phyloP scores from a whole-genome alignment of 1,140 invertebrate species.

The Sinonovacula constricta region DNA sequence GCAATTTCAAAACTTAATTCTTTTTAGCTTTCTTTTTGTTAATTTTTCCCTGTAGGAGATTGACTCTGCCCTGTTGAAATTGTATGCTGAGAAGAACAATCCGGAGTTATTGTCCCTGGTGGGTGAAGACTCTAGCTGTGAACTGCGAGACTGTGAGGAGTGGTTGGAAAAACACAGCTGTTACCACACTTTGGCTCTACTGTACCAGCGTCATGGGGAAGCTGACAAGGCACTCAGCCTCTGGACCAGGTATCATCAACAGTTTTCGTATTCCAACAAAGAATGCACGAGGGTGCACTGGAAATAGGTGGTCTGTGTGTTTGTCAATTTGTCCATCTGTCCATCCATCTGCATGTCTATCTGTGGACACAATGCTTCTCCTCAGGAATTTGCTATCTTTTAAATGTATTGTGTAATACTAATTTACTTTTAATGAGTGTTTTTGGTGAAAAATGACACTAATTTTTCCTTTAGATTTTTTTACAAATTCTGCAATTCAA shows the following conservation, averaged over 20 bases:
- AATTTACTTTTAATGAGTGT: too few relatives aligned
- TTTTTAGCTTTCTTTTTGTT: background rate
- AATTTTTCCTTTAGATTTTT: too few relatives aligned
- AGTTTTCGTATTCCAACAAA: too few relatives aligned
- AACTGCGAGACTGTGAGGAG: slow-evolving; percentile 77
- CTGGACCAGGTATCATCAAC: slow-evolving; percentile 73
- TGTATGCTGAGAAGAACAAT: slow-evolving; percentile 78
- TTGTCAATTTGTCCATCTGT: background rate
- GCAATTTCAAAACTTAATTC: too few relatives aligned
- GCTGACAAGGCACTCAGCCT: slow-evolving; percentile 77
- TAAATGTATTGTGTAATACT: too few relatives aligned
- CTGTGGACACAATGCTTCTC: too few relatives aligned
- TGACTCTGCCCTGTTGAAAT: slow-evolving; percentile 79
- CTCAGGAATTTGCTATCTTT: too few relatives aligned
- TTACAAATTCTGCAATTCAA: too few relatives aligned
- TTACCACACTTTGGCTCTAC: slow-evolving; percentile 77
- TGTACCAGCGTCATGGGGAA: slow-evolving; percentile 76
- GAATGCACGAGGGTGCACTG: too few relatives aligned
- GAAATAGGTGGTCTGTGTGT: too few relatives aligned
- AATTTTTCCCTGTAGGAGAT: slow-evolving; percentile 76
- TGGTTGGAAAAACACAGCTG: slow-evolving; percentile 74
- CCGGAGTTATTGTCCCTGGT: slow-evolving; percentile 74
- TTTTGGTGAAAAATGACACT: too few relatives aligned
- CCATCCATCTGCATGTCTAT: background rate
- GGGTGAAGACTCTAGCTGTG: slow-evolving; percentile 75